These are phyloP conservation scores for Apogon hyalosoma DNA, from an alignment of 2,797 vertebrate genomes.

Conservation along the genomic window DNA sequence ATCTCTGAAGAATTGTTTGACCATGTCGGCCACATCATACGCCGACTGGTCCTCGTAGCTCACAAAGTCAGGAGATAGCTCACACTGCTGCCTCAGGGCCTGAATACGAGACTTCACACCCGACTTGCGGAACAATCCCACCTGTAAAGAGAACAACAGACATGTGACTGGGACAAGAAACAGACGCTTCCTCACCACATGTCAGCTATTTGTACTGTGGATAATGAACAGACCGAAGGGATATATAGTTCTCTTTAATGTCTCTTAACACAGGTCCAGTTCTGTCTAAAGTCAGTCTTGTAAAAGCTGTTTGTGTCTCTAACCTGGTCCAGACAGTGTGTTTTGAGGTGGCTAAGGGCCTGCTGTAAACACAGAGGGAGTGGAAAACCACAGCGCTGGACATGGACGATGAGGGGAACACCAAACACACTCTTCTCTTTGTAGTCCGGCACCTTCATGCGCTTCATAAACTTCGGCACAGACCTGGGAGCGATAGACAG, in stretches of 20 bases:
- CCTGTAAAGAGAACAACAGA: slow-evolving; percentile 75
- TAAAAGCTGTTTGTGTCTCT: slow-evolving; percentile 29
- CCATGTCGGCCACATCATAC: slow-evolving; percentile 97
- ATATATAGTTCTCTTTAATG: slow-evolving; percentile 5
- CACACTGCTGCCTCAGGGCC: slow-evolving; percentile 93
- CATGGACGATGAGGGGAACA: slow-evolving; percentile 94
- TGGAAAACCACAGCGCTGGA: slow-evolving; percentile 96
- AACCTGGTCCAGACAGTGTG: slow-evolving; percentile 97
- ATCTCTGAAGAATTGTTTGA: slow-evolving; percentile 98
- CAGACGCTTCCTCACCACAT: not conserved
- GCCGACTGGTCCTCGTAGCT: slow-evolving; percentile 95
- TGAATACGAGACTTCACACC: slow-evolving; percentile 98
- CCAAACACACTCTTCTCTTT: slow-evolving; percentile 97
- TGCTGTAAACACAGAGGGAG: slow-evolving; percentile 96
- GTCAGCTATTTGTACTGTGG: slow-evolving; percentile 11
- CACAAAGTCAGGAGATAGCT: slow-evolving; percentile 89
- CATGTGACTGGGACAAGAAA: not conserved
- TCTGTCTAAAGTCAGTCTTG: not conserved
- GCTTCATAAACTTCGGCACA: slow-evolving; percentile 99
- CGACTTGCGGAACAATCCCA: slow-evolving; percentile 96
- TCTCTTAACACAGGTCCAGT: not conserved
- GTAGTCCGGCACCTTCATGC: slow-evolving; percentile 97
- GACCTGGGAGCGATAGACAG: slow-evolving; percentile 85
- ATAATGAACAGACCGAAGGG: not conserved
- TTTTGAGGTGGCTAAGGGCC: slow-evolving; percentile 91